phyloP scores from a whole-genome alignment of 2,113 vertebrate genomes.

The Elachura formosa region DNA sequence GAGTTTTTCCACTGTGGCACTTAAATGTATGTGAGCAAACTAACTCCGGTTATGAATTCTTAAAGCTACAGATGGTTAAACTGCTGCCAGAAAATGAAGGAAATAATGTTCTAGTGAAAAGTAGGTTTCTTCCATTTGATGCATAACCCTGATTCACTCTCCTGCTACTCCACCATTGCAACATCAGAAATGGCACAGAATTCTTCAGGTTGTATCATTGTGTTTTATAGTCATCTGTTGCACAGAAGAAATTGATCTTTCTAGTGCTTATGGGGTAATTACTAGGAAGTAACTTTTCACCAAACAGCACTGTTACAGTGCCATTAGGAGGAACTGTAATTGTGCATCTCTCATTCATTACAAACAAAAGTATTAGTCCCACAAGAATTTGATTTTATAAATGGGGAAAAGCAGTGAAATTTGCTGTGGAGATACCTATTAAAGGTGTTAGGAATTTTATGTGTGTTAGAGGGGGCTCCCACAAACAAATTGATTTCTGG shows the following conservation, averaged over 20 bases:
- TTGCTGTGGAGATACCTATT: not conserved
- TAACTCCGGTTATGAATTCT: not conserved
- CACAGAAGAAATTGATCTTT: not conserved
- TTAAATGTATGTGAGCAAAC: not conserved
- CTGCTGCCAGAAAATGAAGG: not conserved
- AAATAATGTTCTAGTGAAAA: not conserved
- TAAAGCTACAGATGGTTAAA: not conserved
- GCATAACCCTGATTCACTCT: not conserved
- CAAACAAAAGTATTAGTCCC: not conserved
- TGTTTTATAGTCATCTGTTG: not conserved
- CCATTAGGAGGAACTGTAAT: not conserved
- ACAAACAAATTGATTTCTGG: not conserved
- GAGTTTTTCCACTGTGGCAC: not conserved
- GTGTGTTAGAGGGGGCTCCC: not conserved
- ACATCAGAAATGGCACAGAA: not conserved
- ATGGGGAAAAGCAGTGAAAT: not conserved
- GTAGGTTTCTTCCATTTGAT: not conserved
- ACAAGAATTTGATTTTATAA: not conserved
- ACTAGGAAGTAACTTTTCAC: not conserved
- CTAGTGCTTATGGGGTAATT: not conserved
- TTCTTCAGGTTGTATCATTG: not conserved
- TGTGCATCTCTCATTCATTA: not conserved
- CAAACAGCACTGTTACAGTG: not conserved
- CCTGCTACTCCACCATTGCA: not conserved
- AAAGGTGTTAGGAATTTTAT: not conserved